Conservation (phyloP, 2,888 invertebrate genomes). For the Synergus itoensis region DNA sequence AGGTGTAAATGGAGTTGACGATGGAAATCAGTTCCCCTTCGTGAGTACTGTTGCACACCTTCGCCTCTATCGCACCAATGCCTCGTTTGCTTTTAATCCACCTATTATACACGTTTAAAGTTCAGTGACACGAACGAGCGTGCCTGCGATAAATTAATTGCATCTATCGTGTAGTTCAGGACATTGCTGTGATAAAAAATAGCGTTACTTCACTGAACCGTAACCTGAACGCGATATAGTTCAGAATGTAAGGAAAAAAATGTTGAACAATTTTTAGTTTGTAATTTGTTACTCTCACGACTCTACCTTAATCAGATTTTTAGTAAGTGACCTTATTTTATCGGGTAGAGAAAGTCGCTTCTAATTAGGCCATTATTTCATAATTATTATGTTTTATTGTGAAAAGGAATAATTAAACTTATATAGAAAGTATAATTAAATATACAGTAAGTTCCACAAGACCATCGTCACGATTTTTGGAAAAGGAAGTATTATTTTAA, state of each 20-base stretch:
- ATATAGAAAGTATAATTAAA: too few species aligned
- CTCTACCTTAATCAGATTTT: background rate
- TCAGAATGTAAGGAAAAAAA: background rate
- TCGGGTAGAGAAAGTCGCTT: too few species aligned
- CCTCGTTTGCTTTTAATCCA: slow-evolving; percentile 2
- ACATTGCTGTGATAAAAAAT: slow-evolving; percentile 2
- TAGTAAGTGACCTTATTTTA: too few species aligned
- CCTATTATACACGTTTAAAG: slow-evolving; percentile 15
- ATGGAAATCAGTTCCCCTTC: slow-evolving; percentile 43
- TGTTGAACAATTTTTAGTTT: background rate
- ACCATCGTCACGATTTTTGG: too few species aligned
- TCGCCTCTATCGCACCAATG: background rate
- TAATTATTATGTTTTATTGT: too few species aligned
- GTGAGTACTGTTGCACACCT: background rate
- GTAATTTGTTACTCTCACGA: background rate
- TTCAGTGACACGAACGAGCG: slow-evolving; percentile 14
- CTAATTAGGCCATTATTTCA: too few species aligned
- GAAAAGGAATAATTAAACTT: too few species aligned
- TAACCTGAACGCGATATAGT: background rate
- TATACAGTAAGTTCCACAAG: too few species aligned
- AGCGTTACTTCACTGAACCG: background rate
- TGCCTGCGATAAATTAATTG: slow-evolving; percentile 19
- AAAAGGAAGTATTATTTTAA: too few species aligned
- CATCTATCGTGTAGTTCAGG: slow-evolving; percentile 13
- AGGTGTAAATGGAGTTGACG: slow-evolving; percentile 42